Conservation (phyloP, 2,888 invertebrate genomes). For the Griposia aprilina region DNA sequence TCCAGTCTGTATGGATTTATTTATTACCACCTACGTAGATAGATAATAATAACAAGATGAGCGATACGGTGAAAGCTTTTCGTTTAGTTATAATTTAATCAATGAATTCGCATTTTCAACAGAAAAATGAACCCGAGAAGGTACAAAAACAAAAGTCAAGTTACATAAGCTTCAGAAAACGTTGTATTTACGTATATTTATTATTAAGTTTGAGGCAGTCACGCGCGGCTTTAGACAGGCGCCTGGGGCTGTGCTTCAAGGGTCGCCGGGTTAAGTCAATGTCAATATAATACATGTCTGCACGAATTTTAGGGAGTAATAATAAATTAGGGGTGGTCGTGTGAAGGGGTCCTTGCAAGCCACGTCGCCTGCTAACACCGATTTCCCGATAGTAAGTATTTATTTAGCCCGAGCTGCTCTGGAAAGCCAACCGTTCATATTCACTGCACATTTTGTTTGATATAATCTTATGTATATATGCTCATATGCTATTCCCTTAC, state of each 20-base stretch:
- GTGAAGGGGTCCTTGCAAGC: conserved; percentile 5
- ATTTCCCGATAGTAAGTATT: conserved; percentile 26
- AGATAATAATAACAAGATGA: conserved; percentile 13
- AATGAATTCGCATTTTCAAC: not conserved
- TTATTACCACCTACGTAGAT: not conserved
- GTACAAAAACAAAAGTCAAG: conserved; percentile 13
- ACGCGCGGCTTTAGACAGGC: conserved; percentile 44
- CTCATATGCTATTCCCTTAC: not conserved
- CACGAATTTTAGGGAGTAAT: conserved; percentile 17
- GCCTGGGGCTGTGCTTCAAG: conserved; percentile 37
- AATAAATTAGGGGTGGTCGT: conserved; percentile 15
- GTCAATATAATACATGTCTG: conserved; percentile 41
- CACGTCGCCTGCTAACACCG: conserved; percentile 14
- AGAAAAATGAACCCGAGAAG: not conserved
- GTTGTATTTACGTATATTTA: conserved; percentile 47
- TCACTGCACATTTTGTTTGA: not conserved
- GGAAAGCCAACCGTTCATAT: conserved; percentile 1
- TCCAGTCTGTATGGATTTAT: conserved; percentile 42
- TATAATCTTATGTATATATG: not conserved
- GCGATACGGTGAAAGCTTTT: not conserved
- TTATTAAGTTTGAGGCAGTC: conserved; percentile 36
- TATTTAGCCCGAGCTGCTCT: not conserved
- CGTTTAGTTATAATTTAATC: not conserved
- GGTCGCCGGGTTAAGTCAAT: conserved; percentile 39
- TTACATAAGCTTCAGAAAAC: conserved; percentile 39